A percentile compares a stretch with the other conserved stretches of the same genome.
Evolutionary conservation across 2,888 invertebrate species (phyloP).

Genomic region (Himalopsyche tibetana): DNA sequence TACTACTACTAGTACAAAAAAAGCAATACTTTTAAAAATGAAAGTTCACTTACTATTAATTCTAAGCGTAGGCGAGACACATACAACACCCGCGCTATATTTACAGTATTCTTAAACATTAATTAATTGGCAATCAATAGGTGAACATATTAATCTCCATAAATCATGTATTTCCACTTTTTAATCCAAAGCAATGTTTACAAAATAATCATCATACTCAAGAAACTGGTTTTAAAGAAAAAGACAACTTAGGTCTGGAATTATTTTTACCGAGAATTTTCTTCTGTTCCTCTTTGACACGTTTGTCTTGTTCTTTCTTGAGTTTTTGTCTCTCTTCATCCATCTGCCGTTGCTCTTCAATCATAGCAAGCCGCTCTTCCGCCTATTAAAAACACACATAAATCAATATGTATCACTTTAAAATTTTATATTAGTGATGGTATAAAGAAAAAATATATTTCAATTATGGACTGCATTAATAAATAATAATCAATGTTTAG

Average conservation of each 20-base stretch:
- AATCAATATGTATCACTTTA: not conserved
- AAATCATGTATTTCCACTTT: slow-evolving; percentile 15
- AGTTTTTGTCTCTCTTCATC: slow-evolving; percentile 95
- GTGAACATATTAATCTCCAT: slow-evolving; percentile 13
- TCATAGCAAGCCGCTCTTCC: slow-evolving; percentile 96
- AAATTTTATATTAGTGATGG: slow-evolving; percentile 64
- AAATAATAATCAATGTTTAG: no score
- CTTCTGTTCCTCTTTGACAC: slow-evolving; percentile 96
- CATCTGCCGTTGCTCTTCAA: slow-evolving; percentile 97
- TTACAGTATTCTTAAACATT: slow-evolving; percentile 5
- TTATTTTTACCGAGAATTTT: slow-evolving; percentile 98
- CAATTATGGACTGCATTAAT: no score
- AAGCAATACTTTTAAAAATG: not conserved
- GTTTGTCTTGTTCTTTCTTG: slow-evolving; percentile 94
- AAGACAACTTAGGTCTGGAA: slow-evolving; percentile 96
- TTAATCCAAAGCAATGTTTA: not conserved
- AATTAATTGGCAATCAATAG: not conserved
- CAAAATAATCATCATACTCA: slow-evolving; percentile 70
- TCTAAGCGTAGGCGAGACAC: slow-evolving; percentile 2
- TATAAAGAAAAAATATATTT: no score
- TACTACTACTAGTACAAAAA: slow-evolving; percentile 2
- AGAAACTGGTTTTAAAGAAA: slow-evolving; percentile 89
- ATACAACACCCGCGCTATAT: not conserved
- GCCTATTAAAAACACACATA: slow-evolving; percentile 80
- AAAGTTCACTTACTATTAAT: not conserved